Percentiles rank a stretch among this genome's conserved stretches.
These are phyloP conservation scores for Mohoua ochrocephala DNA, from an alignment of 2,113 vertebrate species.

Conservation along the genomic window DNA sequence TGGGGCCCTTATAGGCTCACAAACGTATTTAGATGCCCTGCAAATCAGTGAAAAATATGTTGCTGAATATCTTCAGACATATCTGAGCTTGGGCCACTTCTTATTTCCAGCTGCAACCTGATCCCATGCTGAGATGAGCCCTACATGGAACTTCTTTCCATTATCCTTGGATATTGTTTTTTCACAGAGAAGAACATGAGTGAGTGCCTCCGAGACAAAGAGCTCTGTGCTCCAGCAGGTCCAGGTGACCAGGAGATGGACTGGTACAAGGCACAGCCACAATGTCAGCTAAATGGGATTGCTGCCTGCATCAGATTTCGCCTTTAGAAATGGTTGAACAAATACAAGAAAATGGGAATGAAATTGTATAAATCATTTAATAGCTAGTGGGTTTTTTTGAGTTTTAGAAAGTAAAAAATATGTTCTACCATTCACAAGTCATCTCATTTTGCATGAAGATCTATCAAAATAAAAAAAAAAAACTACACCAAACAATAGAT, in stretches of 20 bases:
- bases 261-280: neutral
- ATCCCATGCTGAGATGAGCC: neutral
- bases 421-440: neutral
- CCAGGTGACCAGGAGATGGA: neutral
- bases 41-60: neutral
- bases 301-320: neutral
- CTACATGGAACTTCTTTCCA: neutral
- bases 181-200: neutral
- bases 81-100: neutral
- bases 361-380: neutral
- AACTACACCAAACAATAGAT: neutral
- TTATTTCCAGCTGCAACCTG: neutral
- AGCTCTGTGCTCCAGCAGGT: neutral
- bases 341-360: neutral
- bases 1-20: neutral
- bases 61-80: neutral
- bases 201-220: neutral
- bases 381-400: neutral
- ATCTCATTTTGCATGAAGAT: neutral
- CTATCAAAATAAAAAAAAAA: neutral
- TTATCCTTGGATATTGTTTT: neutral
- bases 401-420: neutral
- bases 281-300: neutral
- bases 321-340: neutral
- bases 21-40: rapidly evolving